Percentiles rank a stretch among this genome's conserved stretches.
These are phyloP conservation scores for Syrphus vitripennis DNA, from an alignment of 2,888 invertebrate genomes.

Conservation along the genomic window DNA sequence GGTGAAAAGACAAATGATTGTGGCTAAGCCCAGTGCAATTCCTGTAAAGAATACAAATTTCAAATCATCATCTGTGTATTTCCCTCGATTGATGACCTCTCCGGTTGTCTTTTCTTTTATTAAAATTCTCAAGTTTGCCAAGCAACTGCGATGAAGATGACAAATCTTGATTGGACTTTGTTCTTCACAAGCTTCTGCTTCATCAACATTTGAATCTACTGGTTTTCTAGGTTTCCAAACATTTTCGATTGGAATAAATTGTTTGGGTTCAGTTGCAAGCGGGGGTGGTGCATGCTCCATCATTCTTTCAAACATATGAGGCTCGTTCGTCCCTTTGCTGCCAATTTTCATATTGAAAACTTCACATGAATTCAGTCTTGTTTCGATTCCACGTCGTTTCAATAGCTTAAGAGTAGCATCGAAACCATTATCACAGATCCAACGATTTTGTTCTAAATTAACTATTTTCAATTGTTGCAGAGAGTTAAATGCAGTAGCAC, in stretches of 20 bases:
- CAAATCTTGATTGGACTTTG: constrained; percentile 73
- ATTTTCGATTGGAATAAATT: constrained; percentile 22
- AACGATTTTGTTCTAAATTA: constrained; percentile 83
- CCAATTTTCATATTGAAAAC: constrained; percentile 27
- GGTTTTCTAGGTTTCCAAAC: constrained; percentile 54
- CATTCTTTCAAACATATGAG: constrained; percentile 76
- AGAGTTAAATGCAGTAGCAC: constrained; percentile 81
- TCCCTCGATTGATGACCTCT: constrained; percentile 41
- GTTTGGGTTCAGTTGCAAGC: background rate
- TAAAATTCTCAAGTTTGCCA: constrained; percentile 74
- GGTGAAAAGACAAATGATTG: constrained; percentile 75
- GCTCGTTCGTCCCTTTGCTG: background rate
- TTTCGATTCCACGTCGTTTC: constrained; percentile 73
- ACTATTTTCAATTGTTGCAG: constrained; percentile 82
- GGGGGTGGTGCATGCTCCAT: constrained; percentile 47
- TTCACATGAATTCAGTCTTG: constrained; percentile 75
- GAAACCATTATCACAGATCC: constrained; percentile 82
- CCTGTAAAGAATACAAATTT: constrained; percentile 77
- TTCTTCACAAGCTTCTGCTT: constrained; percentile 5
- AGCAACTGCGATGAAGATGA: constrained; percentile 75
- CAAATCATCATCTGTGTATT: constrained; percentile 75
- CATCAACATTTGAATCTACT: constrained; percentile 63
- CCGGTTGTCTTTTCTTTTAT: constrained; percentile 55
- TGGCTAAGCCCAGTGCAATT: constrained; percentile 75
- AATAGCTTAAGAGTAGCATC: constrained; percentile 74